Base-by-base conservation (phyloP, 1,140 invertebrate species). In the Belonocnema kinseyi region DNA sequence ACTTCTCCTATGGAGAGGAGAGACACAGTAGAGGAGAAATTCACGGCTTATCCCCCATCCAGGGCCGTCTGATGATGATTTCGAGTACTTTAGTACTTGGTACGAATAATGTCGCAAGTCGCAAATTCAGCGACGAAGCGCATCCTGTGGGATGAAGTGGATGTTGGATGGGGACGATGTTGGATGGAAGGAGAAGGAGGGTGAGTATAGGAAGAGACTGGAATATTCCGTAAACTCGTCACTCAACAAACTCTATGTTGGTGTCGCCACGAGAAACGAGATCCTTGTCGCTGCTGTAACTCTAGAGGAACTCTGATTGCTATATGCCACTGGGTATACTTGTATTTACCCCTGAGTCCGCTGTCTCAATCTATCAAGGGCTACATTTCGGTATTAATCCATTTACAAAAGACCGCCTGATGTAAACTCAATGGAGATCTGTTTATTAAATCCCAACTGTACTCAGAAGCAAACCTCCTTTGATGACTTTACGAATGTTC, bases 231-330 rank as follows among this genome's bases (percentile, higher is more conserved):
- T 56, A 56, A 56, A 72, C 66, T 76, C 66, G 66, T 76, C 51
- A 56, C 66, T 76, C 61, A 66, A 76, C 75, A 72, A 76, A 76
- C 76, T 77, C 73, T 14, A 61, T 50, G 66, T 53, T 54, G 51
- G 73, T 21, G 53, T 14, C 46, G 54, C 72, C 19, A 46, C 61
- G 77, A 74, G 73, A 74, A 78, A 74, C 73, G 66, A 75, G 77
- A 66, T 66, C 61, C 61, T 66, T 14, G 26, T 33, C 58, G 21
- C 10, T 66, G 19, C 21, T 66, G 53, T 53, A 78, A 74, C 76
- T 77, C 26, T 58, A 54, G 73, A 73, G 66, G 74, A 83, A 81
- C 50, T 81, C 80, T 80, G 80, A 83, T 82, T 80, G 82, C 80
- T 50, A 56, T 75, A 74, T 74, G 73, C 72, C 76, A 77, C 73